Evolutionary conservation across 2,888 invertebrate genomes (phyloP).

Genomic region (Apomyelois bistriatella): DNA sequence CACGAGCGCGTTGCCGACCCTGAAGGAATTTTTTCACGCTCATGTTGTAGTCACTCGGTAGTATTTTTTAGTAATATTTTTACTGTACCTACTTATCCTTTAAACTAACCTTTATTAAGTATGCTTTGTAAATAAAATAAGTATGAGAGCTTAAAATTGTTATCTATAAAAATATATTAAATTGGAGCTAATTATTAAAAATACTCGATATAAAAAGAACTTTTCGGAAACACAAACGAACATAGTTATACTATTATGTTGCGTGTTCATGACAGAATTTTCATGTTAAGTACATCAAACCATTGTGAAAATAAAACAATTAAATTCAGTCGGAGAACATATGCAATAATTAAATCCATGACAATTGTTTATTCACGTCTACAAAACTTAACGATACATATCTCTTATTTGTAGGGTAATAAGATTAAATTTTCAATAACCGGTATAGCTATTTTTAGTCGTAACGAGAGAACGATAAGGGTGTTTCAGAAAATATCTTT

Average conservation of each 20-base stretch:
- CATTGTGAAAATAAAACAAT: conserved; percentile 4
- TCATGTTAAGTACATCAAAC: not conserved
- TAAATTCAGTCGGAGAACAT: not conserved
- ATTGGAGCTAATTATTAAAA: too few relatives aligned
- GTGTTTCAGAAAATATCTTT: not conserved
- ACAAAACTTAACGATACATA: not conserved
- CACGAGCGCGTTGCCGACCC: too few relatives aligned
- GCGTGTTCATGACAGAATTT: not conserved
- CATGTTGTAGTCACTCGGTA: not conserved
- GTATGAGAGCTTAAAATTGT: too few relatives aligned
- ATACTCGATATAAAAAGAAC: too few relatives aligned
- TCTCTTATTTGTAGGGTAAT: not conserved
- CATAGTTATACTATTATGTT: not conserved
- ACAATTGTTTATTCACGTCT: not conserved
- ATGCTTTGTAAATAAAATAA: too few relatives aligned
- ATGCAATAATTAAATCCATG: conserved; percentile 1
- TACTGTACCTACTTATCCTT: too few relatives aligned
- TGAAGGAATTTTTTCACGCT: too few relatives aligned
- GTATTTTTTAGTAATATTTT: too few relatives aligned
- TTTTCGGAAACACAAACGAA: not conserved
- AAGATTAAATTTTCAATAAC: not conserved
- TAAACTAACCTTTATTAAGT: too few relatives aligned
- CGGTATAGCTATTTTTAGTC: not conserved
- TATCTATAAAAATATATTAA: too few relatives aligned
- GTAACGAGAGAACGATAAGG: not conserved